Conservation (phyloP, 1,140 invertebrate genomes). For the Laodelphax striatellus region DNA sequence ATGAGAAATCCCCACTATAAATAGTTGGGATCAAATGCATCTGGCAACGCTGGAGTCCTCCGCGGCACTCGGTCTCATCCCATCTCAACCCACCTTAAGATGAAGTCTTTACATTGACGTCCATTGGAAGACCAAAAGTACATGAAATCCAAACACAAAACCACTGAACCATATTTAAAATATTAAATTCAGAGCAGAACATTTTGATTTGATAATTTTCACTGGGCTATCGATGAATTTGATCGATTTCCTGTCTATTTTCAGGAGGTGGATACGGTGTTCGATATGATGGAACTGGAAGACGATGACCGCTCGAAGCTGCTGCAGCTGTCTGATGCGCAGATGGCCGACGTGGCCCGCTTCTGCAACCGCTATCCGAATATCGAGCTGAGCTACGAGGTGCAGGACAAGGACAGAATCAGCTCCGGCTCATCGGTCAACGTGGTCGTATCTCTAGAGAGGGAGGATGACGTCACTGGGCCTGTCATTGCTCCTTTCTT, state of each 20-base stretch:
- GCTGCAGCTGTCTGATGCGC: constrained; percentile 66
- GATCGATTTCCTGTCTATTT: constrained; percentile 18
- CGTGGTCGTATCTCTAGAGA: constrained; percentile 83
- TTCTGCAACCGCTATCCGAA: constrained; percentile 99
- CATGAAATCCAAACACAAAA: too few relatives aligned
- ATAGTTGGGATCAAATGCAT: too few relatives aligned
- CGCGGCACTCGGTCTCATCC: too few relatives aligned
- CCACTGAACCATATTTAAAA: too few relatives aligned
- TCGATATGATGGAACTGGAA: constrained; percentile 97
- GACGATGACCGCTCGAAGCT: constrained; percentile 83
- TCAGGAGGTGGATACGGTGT: constrained; percentile 85
- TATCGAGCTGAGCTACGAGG: constrained; percentile 92
- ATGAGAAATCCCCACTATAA: too few relatives aligned
- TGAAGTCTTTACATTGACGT: too few relatives aligned
- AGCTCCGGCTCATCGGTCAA: constrained; percentile 71
- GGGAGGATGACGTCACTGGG: constrained; percentile 93
- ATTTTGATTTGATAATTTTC: too few relatives aligned
- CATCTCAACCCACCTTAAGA: too few relatives aligned
- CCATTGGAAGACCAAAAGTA: too few relatives aligned
- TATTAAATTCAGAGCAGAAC: too few relatives aligned
- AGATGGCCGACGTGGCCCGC: constrained; percentile 94
- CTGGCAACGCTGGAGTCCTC: too few relatives aligned
- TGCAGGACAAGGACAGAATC: constrained; percentile 68
- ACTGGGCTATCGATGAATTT: too few relatives aligned
- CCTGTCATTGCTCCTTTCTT: constrained; percentile 97